A percentile compares a stretch with the other conserved stretches of the same genome.
Conservation (phyloP, 2,113 vertebrate species). For the Corvus hawaiiensis region DNA sequence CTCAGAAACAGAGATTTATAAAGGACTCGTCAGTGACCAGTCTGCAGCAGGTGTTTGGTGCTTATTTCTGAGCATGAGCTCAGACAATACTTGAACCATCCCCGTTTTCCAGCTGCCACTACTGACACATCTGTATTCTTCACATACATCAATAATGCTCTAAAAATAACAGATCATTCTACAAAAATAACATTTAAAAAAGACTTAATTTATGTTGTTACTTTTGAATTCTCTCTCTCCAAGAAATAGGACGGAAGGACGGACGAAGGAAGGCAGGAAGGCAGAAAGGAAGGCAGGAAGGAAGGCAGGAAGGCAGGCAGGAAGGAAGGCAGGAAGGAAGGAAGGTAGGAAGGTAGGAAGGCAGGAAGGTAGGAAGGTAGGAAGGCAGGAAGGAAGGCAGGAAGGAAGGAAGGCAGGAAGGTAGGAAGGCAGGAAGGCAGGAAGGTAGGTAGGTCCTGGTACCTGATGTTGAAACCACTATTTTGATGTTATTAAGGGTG, state of each 20-base stretch:
- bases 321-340: no score
- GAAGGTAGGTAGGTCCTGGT: no score
- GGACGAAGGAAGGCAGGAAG: background rate
- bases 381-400: background rate
- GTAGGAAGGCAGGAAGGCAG: no score
- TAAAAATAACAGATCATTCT: background rate
- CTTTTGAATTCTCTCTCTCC: background rate
- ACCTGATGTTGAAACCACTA: background rate
- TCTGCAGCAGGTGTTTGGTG: background rate
- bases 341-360: background rate
- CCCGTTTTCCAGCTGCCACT: background rate
- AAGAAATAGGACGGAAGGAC: background rate
- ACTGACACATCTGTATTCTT: background rate
- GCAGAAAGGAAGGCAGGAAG: background rate
- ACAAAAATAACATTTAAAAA: background rate
- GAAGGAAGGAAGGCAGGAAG: background rate
- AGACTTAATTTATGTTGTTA: background rate
- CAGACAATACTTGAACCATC: background rate
- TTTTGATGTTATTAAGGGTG: background rate
- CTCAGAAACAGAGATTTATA: background rate
- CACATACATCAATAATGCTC: background rate
- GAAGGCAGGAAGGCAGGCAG: background rate
- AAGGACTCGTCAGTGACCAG: background rate
- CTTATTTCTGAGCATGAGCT: background rate
- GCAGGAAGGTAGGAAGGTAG: no score